Base-by-base conservation (phyloP, 2,797 vertebrate genomes). In the Pangasius mekongensis region DNA sequence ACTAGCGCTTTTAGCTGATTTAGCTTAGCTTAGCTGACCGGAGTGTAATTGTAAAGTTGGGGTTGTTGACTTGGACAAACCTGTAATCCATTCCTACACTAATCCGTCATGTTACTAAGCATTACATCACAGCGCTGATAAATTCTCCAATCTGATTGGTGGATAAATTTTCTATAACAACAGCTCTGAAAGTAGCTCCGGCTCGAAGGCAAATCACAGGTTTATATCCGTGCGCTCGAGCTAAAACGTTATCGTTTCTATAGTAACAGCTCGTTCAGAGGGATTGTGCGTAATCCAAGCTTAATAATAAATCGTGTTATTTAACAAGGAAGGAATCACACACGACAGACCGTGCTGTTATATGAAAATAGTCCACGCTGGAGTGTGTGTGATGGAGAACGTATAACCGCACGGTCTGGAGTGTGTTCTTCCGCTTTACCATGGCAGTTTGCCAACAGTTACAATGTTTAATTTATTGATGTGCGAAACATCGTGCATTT, bases 391-490 rank as follows among this genome's bases (percentile, higher is more conserved):
- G 71, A 39, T 20, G 16, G 54, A 18, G 16, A 18, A 56, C 5
- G 6, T 20, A 2, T 36, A 36, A 20, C 22, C 10, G 1, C 1
- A 18, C 2, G 0, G 1, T 56, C 27, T 20, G n/a, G 1, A 60
- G 1, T 5, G 30, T 60, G 8, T 27, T 22, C 0, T 33, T n/a
- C 24, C 5, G 0, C 77, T 13, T 36, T 14, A 30, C 47, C 14
- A 0, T 14, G 0, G 6, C 47, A n/a, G 13, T 14, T 47, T 36
- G 9, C 16, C 4, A 18, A 36, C 0, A 1, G 2, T 52, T 30
- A 33, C 24, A 6, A 0, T 22, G 52, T 33, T 33, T n/a, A 8
- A 20, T 27, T 27, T 33, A 1, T 33, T 56, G 3, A 20, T 33
- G n/a, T 78, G 1, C 6, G 3, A 5, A 49, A 47, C 0, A 18